Conservation (phyloP, 2,113 vertebrate species). For the Silurus asotus region DNA sequence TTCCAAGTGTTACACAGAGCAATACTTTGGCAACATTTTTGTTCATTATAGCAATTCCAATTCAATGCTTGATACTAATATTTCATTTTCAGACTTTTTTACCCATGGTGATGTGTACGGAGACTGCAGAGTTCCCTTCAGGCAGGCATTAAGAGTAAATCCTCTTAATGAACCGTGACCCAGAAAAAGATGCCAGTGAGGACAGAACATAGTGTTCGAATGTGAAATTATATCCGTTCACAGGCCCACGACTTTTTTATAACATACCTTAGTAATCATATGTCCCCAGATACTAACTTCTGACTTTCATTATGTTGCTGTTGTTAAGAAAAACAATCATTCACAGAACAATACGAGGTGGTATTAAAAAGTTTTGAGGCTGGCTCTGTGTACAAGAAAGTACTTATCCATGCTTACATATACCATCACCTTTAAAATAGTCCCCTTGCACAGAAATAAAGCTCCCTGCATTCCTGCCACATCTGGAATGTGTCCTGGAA, state of each 20-base stretch:
- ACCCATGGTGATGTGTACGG: neutral
- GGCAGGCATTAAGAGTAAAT: constrained; percentile 19
- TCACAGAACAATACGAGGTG: neutral
- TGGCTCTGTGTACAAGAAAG: too few species aligned
- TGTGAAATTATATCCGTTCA: neutral
- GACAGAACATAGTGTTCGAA: constrained; percentile 5
- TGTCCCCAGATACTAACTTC: neutral
- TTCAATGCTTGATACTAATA: neutral
- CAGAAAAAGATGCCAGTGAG: constrained; percentile 35
- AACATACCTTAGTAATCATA: neutral
- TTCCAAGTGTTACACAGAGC: neutral
- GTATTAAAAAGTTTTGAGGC: too few species aligned
- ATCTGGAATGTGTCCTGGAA: too few species aligned
- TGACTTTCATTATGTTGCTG: neutral
- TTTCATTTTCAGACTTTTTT: neutral
- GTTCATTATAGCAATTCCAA: neutral
- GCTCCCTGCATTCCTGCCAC: too few species aligned
- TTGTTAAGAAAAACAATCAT: neutral
- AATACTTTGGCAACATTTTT: neutral
- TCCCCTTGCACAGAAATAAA: too few species aligned
- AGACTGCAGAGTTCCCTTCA: neutral
- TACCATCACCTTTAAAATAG: too few species aligned
- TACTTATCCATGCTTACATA: too few species aligned
- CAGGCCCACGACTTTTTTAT: neutral
- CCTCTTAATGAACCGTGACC: constrained; percentile 32